phyloP scores from a whole-genome alignment of 2,888 invertebrate species.

The Orthosia gracilis region DNA sequence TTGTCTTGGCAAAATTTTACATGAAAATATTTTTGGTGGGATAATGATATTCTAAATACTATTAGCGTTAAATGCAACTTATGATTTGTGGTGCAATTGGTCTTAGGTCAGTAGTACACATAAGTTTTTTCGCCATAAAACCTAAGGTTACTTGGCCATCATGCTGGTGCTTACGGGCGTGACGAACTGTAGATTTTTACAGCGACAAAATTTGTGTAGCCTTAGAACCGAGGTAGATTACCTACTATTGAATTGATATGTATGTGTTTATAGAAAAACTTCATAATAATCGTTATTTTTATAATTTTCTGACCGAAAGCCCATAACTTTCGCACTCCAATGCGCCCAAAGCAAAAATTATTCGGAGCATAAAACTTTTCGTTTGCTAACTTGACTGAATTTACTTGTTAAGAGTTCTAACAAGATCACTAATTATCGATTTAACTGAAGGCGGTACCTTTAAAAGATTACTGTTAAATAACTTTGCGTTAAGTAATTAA shows the following conservation, averaged over 20 bases:
- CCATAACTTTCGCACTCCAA: conserved; percentile 39
- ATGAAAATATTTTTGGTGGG: too few species aligned
- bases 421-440: conserved; percentile 66
- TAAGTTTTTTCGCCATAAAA: too few species aligned
- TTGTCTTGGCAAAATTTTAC: too few species aligned
- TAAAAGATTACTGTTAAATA: conserved; percentile 67
- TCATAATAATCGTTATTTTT: conserved; percentile 3
- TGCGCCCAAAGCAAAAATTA: conserved; percentile 40
- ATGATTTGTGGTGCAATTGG: too few species aligned
- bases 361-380: conserved; percentile 51
- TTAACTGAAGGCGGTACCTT: conserved; percentile 58
- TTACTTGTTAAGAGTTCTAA: conserved; percentile 57
- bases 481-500: conserved; percentile 68
- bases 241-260: not conserved
- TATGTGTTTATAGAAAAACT: not conserved
- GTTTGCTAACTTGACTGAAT: conserved; percentile 45
- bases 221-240: too few species aligned
- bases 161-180: too few species aligned
- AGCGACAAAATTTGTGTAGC: too few species aligned
- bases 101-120: too few species aligned
- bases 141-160: too few species aligned
- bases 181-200: too few species aligned
- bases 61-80: too few species aligned
- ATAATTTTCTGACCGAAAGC: not conserved
- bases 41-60: too few species aligned